These are phyloP conservation scores for Parasteatoda lunata DNA, from an alignment of 2,888 invertebrate genomes.

Conservation along the genomic window DNA sequence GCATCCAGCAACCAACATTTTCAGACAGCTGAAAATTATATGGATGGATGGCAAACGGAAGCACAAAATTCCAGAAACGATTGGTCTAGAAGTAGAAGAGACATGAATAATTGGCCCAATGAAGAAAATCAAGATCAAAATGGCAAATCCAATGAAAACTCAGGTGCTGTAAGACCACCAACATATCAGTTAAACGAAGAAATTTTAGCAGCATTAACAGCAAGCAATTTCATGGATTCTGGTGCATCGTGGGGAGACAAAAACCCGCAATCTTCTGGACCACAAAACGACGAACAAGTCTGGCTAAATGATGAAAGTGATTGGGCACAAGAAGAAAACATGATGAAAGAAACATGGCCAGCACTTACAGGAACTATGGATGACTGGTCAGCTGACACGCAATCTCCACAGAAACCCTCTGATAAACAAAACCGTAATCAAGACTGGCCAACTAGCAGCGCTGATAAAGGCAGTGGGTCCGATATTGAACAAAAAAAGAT, in stretches of 20 bases:
- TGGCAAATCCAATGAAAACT: background rate
- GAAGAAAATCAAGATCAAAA: background rate
- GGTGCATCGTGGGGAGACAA: background rate
- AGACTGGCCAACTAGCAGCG: background rate
- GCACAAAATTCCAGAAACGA: background rate
- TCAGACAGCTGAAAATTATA: background rate
- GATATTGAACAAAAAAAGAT: conserved; percentile 11
- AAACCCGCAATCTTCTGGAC: background rate
- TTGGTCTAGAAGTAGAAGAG: background rate
- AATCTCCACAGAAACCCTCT: background rate
- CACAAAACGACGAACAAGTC: background rate
- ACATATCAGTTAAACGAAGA: background rate
- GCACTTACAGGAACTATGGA: background rate
- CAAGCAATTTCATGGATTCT: background rate
- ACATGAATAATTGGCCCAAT: background rate
- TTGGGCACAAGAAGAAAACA: background rate
- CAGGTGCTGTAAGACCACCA: background rate
- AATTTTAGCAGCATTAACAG: background rate
- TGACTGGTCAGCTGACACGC: background rate
- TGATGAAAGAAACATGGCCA: background rate
- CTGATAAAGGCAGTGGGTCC: background rate
- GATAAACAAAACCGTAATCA: background rate
- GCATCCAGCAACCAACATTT: background rate
- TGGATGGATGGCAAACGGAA: background rate
- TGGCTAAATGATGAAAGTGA: background rate